Base-by-base conservation (phyloP, 2,797 vertebrate genomes). In the Chromis chromis region DNA sequence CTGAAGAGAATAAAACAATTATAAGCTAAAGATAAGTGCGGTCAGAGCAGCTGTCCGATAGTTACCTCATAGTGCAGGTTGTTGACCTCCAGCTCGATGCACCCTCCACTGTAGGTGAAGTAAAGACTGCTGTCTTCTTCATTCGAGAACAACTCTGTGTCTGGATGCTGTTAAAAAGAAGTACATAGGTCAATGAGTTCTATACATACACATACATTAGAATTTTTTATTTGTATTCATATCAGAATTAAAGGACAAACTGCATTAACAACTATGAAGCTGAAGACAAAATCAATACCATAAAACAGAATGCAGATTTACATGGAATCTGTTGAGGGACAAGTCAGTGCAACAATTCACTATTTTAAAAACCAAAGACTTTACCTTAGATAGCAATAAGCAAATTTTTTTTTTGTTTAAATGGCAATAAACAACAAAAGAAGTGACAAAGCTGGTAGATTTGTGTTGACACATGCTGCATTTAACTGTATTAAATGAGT, bases 101-200 rank as follows among this genome's bases (percentile, higher is more conserved):
- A 85, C 56, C 91, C 94, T 49, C 98, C 97, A 0, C 94, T 95
- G 93, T 99, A 98, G 78, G 97, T 98, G 92, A 99, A 99, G 92
- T 99, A 99, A 24, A 99, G 93, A 46, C 97, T 96, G 91, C 94
- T 98, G 90, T 98, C 98, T 53, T 96, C 95, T 40, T 96, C 96
- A 71, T 95, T 91, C 0, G 95, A 94, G 94, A 99, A 99, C 78
- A 98, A 77, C 64, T 90, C 88, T 59, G 17, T 95, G 93, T 94
- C 86, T 82, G 64, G 84, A 63, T 75, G 87, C 94, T 94, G 72
- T 7, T 24, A 8, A 49, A 55, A n/a, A 55, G 2, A 14, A 53
- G 42, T 1, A 65, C 27, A 55, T 4, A 46, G 31, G 50, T 72
- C 56, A 46, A 1, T 48, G 16, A 1, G 46, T 71, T 71, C 39